These are phyloP conservation scores for Mesochorus sp. DNA, from an alignment of 2,888 invertebrate genomes.

Conservation along the genomic window DNA sequence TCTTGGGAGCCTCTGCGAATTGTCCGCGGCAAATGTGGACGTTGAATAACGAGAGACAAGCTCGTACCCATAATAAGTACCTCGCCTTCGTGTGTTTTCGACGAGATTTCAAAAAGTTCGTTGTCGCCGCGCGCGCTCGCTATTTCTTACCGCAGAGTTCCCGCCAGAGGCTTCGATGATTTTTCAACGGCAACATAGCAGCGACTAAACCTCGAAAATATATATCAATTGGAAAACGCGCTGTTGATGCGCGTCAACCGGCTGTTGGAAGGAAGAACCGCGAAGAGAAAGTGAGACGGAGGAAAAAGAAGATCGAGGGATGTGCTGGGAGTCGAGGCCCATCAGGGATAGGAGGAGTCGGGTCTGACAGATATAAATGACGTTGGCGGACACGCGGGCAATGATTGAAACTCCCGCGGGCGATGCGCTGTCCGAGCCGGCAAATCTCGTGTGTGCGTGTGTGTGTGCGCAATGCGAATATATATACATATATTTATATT, in stretches of 20 bases:
- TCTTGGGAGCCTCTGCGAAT: not conserved
- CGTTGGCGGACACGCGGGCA: slow-evolving; percentile 69
- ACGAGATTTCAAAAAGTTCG: not conserved
- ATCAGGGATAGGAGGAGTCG: slow-evolving; percentile 61
- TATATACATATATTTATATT: slow-evolving; percentile 1
- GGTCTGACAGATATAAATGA: slow-evolving; percentile 70
- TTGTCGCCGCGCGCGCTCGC: slow-evolving; percentile 12
- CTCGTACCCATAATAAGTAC: not conserved
- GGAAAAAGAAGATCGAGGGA: slow-evolving; percentile 16
- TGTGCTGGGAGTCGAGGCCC: slow-evolving; percentile 27
- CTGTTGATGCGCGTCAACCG: slow-evolving; percentile 45
- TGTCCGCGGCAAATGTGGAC: slow-evolving; percentile 8
- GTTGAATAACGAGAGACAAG: slow-evolving; percentile 25
- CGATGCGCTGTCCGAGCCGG: slow-evolving; percentile 65
- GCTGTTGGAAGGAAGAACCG: slow-evolving; percentile 5
- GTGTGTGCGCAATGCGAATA: not conserved
- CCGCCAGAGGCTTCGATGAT: not conserved
- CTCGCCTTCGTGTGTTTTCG: not conserved
- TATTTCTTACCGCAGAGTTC: slow-evolving; percentile 3
- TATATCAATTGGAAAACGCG: slow-evolving; percentile 48
- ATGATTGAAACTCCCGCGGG: slow-evolving; percentile 73
- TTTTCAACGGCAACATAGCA: not conserved
- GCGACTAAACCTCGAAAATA: slow-evolving; percentile 33
- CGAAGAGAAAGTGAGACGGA: slow-evolving; percentile 7
- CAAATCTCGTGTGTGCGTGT: slow-evolving; percentile 11